Evolutionary conservation across 2,797 vertebrate species (phyloP), one percentile per base, ranked within the genome.

Genomic region (Synanceia verrucosa): DNA sequence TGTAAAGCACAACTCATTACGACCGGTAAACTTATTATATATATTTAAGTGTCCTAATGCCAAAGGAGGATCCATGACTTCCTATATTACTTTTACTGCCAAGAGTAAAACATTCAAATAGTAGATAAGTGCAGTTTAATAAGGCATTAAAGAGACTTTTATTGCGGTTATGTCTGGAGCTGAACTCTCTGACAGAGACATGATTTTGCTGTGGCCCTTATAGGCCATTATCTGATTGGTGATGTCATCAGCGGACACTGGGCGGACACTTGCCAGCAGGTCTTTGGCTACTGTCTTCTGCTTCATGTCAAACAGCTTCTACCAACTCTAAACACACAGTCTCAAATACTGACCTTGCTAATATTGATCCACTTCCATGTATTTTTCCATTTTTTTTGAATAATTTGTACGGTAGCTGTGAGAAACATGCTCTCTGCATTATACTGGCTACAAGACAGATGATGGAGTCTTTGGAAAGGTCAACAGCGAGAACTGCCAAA

Each of bases 111-210:
- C 73, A 47, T 75, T 86, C 19, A 64, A 79, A 73, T n/a, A 56
- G 31, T 0, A 67, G 70, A 82, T 74, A 81, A 82, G 66, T 70
- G 59, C 33, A 70, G 51, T 90, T 91, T 81, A 74, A 89, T 85
- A 81, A 75, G 77, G 59, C 50, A 73, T 73, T 52, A 74, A 79
- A 50, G n/a, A 65, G 53, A 79, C 69, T 76, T 83, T 85, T 82
- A 84, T 81, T 63, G 57, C 70, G 48, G 63, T 65, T 73, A 62
- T 65, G 71, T 79, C 37, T 74, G 34, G 26, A 63, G 50, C 65
- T 74, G 70, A 78, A 75, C 65, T 76, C 50, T 37, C 53, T 61
- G 62, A 78, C 72, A 61, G 36, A 46, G 72, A 83, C 65, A 71
- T 87, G 34, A 86, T 78, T 79, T 71, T 55, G 46, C 73, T 81